phyloP scores from a whole-genome alignment of 2,113 vertebrate species.

The Hemiscyllium ocellatum region DNA sequence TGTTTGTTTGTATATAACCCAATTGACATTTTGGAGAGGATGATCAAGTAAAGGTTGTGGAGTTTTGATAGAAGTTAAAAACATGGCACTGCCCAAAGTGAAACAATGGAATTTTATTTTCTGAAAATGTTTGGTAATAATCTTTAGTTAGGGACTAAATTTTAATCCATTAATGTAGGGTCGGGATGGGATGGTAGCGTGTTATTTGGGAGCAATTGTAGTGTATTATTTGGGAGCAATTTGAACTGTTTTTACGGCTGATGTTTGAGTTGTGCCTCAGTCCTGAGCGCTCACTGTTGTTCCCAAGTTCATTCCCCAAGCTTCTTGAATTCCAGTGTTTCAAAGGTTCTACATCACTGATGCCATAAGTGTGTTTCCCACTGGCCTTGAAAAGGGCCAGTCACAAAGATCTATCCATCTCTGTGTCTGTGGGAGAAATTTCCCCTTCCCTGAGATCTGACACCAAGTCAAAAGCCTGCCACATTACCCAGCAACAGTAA shows the following conservation, averaged over 20 bases:
- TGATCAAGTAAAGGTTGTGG: neutral
- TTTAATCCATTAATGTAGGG: neutral
- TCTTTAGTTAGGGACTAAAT: neutral
- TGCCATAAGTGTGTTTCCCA: too few species aligned
- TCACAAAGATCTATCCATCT: too few species aligned
- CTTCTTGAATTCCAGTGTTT: neutral
- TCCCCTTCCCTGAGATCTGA: too few species aligned
- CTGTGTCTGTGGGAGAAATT: too few species aligned
- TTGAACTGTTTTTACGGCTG: neutral
- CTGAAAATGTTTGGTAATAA: neutral
- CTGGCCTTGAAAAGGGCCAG: too few species aligned
- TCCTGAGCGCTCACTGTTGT: neutral
- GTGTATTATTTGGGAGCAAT: neutral
- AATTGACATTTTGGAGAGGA: neutral
- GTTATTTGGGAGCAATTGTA: too few species aligned
- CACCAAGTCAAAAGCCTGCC: too few species aligned
- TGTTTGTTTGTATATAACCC: neutral
- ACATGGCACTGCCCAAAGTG: neutral
- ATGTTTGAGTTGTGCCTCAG: neutral
- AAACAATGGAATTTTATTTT: neutral
- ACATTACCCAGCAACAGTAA: too few species aligned
- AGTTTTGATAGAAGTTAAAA: neutral
- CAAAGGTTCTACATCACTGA: neutral
- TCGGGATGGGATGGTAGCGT: too few species aligned
- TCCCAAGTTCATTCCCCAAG: neutral